phyloP scores from a whole-genome alignment of 2,888 invertebrate species.

The Octodonta nipae region DNA sequence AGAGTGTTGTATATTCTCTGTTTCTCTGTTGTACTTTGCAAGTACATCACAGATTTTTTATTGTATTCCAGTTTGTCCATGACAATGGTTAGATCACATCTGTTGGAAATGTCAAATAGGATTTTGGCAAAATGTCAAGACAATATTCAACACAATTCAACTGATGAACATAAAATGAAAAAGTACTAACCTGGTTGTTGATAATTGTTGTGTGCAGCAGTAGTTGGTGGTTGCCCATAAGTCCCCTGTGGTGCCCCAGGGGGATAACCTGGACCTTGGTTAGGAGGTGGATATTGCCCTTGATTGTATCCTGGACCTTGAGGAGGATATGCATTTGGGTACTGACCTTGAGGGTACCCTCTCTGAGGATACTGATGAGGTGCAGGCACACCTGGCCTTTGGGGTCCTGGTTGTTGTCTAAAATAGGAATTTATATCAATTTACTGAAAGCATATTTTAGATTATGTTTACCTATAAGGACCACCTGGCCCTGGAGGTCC shows the following conservation, averaged over 20 bases:
- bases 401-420: constrained; percentile 34
- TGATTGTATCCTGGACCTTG: constrained; percentile 54
- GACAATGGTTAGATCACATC: too few relatives aligned
- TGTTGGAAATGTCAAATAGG: too few relatives aligned
- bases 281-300: constrained; percentile 50
- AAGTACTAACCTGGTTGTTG: constrained; percentile 37
- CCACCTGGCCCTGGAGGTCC: constrained; percentile 15
- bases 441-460: neutral
- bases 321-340: constrained; percentile 51
- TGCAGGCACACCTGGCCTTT: constrained; percentile 31
- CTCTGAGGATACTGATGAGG: constrained; percentile 36
- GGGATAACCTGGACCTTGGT: constrained; percentile 55
- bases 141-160: too few relatives aligned
- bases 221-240: constrained; percentile 49
- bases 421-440: neutral
- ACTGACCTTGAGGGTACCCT: constrained; percentile 54
- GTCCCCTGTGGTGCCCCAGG: constrained; percentile 41
- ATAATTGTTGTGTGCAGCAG: constrained; percentile 43
- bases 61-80: too few relatives aligned
- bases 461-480: constrained; percentile 12
- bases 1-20: too few relatives aligned
- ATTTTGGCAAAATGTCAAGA: too few relatives aligned
- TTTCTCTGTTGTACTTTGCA: too few relatives aligned
- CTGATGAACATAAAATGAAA: too few relatives aligned
- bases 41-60: too few relatives aligned